A percentile compares a stretch with the other conserved stretches of the same genome.
These are phyloP conservation scores for Cancer borealis DNA, from an alignment of 2,888 invertebrate genomes.

Conservation along the genomic window DNA sequence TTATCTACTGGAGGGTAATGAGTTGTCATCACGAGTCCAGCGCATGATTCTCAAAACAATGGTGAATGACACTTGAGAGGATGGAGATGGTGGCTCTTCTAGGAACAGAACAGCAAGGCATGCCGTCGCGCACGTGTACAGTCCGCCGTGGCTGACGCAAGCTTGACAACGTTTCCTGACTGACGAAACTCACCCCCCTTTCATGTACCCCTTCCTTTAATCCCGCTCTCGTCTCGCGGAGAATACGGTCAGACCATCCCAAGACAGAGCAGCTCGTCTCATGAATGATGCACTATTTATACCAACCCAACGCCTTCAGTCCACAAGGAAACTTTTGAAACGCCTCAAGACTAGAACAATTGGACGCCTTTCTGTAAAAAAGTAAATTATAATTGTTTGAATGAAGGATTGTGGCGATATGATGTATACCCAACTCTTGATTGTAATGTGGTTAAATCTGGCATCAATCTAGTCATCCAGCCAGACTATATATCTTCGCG, in stretches of 20 bases:
- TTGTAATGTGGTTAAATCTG: neutral
- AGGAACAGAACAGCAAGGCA: neutral
- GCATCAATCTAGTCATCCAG: neutral
- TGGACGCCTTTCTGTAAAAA: neutral
- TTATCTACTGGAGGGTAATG: too few relatives aligned
- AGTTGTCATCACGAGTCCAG: too few relatives aligned
- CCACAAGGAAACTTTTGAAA: neutral
- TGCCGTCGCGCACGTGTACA: neutral
- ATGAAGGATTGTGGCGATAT: neutral
- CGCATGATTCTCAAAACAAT: too few relatives aligned
- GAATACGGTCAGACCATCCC: neutral
- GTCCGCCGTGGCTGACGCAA: constrained; percentile 4
- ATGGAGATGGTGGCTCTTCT: neutral
- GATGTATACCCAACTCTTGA: neutral
- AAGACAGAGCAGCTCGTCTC: neutral
- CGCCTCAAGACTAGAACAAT: neutral
- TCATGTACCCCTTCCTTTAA: neutral
- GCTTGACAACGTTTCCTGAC: neutral
- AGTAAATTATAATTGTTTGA: neutral
- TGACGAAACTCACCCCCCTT: neutral
- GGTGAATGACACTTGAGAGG: too few relatives aligned
- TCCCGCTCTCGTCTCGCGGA: neutral
- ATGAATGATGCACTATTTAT: neutral
- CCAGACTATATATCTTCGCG: neutral
- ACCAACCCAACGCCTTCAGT: neutral